Evolutionary conservation across 2,888 invertebrate species (phyloP).

Genomic region (Drosophila dives): DNA sequence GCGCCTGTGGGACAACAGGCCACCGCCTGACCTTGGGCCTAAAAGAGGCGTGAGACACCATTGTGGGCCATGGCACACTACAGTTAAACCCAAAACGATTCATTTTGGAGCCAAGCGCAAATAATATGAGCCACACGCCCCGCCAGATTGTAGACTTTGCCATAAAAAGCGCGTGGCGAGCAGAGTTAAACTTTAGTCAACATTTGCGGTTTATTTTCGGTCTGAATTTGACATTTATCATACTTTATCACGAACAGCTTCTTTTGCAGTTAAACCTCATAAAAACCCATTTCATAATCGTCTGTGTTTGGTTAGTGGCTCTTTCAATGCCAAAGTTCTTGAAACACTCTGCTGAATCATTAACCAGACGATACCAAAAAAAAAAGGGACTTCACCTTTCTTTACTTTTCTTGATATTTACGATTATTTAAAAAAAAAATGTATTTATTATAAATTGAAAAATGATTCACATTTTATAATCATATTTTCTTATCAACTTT

Average conservation of each 20-base stretch:
- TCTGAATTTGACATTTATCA: constrained; percentile 5
- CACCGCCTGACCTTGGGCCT: constrained; percentile 44
- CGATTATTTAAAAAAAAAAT: neutral
- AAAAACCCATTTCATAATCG: neutral
- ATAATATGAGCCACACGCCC: constrained; percentile 47
- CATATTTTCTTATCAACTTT: neutral
- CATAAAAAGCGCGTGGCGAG: constrained; percentile 35
- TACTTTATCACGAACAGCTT: constrained; percentile 5
- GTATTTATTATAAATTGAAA: neutral
- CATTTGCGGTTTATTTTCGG: neutral
- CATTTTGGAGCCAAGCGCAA: constrained; percentile 43
- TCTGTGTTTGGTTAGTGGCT: neutral
- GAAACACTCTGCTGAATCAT: neutral
- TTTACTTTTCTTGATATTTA: neutral
- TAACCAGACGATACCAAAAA: neutral
- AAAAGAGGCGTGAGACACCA: constrained; percentile 20
- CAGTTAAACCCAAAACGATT: neutral
- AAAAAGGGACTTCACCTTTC: neutral
- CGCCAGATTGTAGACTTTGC: constrained; percentile 31
- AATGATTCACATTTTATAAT: neutral
- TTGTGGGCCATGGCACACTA: constrained; percentile 44
- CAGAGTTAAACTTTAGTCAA: constrained; percentile 3
- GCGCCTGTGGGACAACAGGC: constrained; percentile 57
- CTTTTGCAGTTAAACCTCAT: neutral
- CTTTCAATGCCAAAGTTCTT: neutral